phyloP scores from a whole-genome alignment of 2,888 invertebrate species.

The Chymomyza fuscimana region DNA sequence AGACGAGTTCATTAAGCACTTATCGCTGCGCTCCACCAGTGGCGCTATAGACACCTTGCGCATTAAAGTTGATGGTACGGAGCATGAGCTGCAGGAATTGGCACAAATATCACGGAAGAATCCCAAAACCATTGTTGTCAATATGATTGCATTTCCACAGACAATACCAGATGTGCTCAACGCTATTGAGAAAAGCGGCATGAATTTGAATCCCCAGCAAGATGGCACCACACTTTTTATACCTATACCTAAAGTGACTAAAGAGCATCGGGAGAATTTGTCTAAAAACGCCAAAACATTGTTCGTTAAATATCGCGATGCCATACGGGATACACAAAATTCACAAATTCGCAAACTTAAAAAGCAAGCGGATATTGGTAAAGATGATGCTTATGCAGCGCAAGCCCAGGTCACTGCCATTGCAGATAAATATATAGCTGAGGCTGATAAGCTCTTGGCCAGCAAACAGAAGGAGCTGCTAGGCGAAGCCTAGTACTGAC shows the following conservation, averaged over 20 bases:
- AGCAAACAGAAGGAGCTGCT: slow-evolving; percentile 89
- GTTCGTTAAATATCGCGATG: slow-evolving; percentile 89
- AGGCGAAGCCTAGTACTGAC: slow-evolving; percentile 78
- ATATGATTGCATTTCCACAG: slow-evolving; percentile 92
- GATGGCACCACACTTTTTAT: slow-evolving; percentile 95
- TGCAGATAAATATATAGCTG: slow-evolving; percentile 84
- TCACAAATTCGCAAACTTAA: slow-evolving; percentile 86
- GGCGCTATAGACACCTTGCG: slow-evolving; percentile 89
- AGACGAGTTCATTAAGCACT: slow-evolving; percentile 88
- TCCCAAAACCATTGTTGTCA: slow-evolving; percentile 91
- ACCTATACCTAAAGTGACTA: slow-evolving; percentile 94
- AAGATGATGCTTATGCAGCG: slow-evolving; percentile 85
- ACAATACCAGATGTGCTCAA: slow-evolving; percentile 89
- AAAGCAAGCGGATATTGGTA: slow-evolving; percentile 85
- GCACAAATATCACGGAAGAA: slow-evolving; percentile 93
- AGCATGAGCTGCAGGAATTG: slow-evolving; percentile 91
- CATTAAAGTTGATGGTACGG: slow-evolving; percentile 88
- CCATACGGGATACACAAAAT: slow-evolving; percentile 88
- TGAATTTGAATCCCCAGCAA: slow-evolving; percentile 96
- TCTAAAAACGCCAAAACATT: slow-evolving; percentile 92
- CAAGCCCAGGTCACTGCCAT: slow-evolving; percentile 86
- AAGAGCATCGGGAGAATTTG: slow-evolving; percentile 93
- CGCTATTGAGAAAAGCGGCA: slow-evolving; percentile 88
- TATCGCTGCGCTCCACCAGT: slow-evolving; percentile 88
- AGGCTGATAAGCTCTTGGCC: slow-evolving; percentile 85